Percentiles rank a stretch among this genome's conserved stretches.
Evolutionary conservation across 2,888 invertebrate species (phyloP).

Genomic region (Ophion costatus): DNA sequence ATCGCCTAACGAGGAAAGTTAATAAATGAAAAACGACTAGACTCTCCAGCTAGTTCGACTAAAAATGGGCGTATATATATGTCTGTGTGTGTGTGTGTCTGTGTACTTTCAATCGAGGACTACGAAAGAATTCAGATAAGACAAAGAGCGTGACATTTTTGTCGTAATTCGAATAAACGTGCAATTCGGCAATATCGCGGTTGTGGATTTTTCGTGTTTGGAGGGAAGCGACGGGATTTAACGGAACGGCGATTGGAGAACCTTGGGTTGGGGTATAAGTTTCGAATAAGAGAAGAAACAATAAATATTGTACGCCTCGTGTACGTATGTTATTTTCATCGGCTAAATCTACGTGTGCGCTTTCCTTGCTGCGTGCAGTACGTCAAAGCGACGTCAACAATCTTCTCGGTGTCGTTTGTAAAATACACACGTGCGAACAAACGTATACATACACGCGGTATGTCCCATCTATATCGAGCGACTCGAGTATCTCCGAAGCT

Average conservation of each 20-base stretch:
- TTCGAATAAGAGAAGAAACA: slow-evolving; percentile 14
- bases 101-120: not conserved
- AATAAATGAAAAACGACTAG: not conserved
- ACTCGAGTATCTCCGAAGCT: not conserved
- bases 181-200: too few relatives aligned
- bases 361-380: slow-evolving; percentile 38
- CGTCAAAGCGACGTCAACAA: slow-evolving; percentile 47
- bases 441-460: not conserved
- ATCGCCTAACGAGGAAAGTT: not conserved
- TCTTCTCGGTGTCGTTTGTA: slow-evolving; percentile 47
- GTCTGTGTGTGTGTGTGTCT: not conserved
- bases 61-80: not conserved
- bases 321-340: slow-evolving; percentile 27
- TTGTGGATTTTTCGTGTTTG: not conserved
- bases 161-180: too few relatives aligned
- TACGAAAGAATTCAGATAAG: not conserved
- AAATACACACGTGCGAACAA: slow-evolving; percentile 32
- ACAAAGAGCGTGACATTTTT: not conserved
- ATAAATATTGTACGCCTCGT: slow-evolving; percentile 22
- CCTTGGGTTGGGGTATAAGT: not conserved
- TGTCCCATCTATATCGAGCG: not conserved
- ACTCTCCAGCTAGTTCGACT: not conserved
- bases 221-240: not conserved
- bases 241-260: not conserved
- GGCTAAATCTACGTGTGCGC: slow-evolving; percentile 45